Percentiles rank a stretch among this genome's conserved stretches.
phyloP scores from a whole-genome alignment of 2,797 vertebrate genomes.

The Babyrousa celebensis region DNA sequence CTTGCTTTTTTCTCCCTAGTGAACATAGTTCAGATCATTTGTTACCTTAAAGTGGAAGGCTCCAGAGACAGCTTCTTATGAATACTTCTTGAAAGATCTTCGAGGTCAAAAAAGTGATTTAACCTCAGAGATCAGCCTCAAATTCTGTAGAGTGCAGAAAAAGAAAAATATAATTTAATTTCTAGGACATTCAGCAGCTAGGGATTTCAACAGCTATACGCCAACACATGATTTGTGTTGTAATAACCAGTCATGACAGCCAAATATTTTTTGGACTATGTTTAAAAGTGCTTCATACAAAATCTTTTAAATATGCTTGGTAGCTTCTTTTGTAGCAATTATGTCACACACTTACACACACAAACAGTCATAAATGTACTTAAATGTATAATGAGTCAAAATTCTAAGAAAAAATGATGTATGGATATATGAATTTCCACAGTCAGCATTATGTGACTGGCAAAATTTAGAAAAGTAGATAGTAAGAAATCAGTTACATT shows the following conservation, averaged over 20 bases:
- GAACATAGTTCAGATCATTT: conserved; percentile 71
- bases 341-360: not conserved
- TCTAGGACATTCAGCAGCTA: conserved; percentile 84
- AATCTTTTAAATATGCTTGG: conserved; percentile 70
- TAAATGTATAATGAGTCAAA: not conserved
- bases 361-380: not conserved
- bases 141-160: conserved; percentile 76
- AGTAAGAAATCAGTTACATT: not conserved
- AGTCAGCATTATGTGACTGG: not conserved
- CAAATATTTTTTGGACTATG: conserved; percentile 77
- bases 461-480: not conserved
- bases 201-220: conserved; percentile 86
- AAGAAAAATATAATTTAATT: conserved; percentile 88
- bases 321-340: conserved; percentile 61
- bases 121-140: conserved; percentile 83
- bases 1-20: not conserved
- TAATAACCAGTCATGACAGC: conserved; percentile 84
- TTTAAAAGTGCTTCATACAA: conserved; percentile 68
- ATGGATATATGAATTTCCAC: not conserved
- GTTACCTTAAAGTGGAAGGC: conserved; percentile 84
- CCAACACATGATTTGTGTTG: conserved; percentile 86
- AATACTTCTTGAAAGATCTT: conserved; percentile 86
- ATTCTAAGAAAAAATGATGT: not conserved
- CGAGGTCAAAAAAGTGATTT: conserved; percentile 87
- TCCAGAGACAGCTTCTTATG: conserved; percentile 84